Conservation (phyloP, 2,113 vertebrate genomes). For the Arvicanthis niloticus region DNA sequence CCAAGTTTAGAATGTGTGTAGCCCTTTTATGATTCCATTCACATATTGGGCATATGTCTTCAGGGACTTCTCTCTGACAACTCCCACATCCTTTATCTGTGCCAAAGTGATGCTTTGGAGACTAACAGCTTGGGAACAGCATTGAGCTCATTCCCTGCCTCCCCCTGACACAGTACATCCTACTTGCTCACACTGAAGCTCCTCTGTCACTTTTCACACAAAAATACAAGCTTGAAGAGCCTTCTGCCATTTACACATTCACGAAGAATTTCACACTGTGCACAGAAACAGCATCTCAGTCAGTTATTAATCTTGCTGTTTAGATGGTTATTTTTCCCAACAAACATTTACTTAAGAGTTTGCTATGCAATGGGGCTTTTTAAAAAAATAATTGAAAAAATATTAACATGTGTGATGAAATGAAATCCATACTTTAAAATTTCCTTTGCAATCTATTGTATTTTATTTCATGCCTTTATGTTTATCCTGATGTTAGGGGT, state of each 20-base stretch:
- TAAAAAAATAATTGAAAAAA: constrained; percentile 50
- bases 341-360: background rate
- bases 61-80: constrained; percentile 56
- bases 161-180: constrained; percentile 37
- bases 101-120: constrained; percentile 48
- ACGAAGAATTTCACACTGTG: constrained; percentile 40
- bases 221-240: constrained; percentile 42
- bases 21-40: constrained; percentile 63
- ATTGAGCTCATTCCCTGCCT: constrained; percentile 23
- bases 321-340: constrained; percentile 37
- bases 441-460: constrained; percentile 34
- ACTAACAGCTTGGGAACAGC: constrained; percentile 66
- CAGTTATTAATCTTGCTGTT: constrained; percentile 11
- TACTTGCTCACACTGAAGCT: constrained; percentile 59
- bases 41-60: constrained; percentile 59
- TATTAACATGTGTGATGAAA: constrained; percentile 39
- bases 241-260: constrained; percentile 21
- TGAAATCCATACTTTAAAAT: background rate
- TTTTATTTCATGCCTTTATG: constrained; percentile 54
- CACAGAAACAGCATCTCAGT: constrained; percentile 27
- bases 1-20: constrained; percentile 58
- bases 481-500: background rate
- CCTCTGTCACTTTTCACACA: constrained; percentile 60
- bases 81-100: constrained; percentile 26
- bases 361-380: background rate